These are phyloP conservation scores for Pyralis farinalis DNA, from an alignment of 2,888 invertebrate species.

Conservation along the genomic window DNA sequence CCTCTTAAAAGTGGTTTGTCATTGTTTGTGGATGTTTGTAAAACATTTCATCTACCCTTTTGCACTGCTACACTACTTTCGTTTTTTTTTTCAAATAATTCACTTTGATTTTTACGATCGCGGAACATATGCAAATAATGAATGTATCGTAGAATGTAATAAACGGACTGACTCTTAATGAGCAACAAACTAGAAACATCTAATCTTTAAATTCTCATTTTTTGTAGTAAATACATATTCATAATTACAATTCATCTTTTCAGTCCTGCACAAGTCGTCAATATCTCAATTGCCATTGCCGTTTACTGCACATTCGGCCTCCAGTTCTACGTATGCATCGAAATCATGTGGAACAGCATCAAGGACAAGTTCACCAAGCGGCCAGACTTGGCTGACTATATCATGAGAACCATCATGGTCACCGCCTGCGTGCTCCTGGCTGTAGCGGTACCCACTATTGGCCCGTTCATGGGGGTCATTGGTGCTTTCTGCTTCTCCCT, in stretches of 20 bases:
- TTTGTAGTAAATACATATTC: no score
- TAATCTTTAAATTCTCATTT: no score
- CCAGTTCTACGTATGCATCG: constrained; percentile 97
- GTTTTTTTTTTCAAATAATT: no score
- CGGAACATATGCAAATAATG: no score
- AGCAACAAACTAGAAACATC: no score
- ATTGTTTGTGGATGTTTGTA: no score
- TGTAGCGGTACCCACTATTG: constrained; percentile 92
- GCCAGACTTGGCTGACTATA: constrained; percentile 87
- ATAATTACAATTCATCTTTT: constrained; percentile 45
- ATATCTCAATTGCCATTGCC: constrained; percentile 92
- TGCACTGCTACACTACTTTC: no score
- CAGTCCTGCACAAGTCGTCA: constrained; percentile 92
- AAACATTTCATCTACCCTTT: no score
- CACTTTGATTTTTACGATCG: no score
- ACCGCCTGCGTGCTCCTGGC: constrained; percentile 88
- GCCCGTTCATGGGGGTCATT: constrained; percentile 94
- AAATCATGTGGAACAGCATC: constrained; percentile 93
- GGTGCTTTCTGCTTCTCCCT: constrained; percentile 97
- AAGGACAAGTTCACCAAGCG: constrained; percentile 87
- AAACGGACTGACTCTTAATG: no score
- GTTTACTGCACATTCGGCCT: constrained; percentile 97
- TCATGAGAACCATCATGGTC: constrained; percentile 85
- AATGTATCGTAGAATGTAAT: no score
- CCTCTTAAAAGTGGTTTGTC: no score